phyloP scores from a whole-genome alignment of 2,113 vertebrate species.

The Triplophysa tibetana region DNA sequence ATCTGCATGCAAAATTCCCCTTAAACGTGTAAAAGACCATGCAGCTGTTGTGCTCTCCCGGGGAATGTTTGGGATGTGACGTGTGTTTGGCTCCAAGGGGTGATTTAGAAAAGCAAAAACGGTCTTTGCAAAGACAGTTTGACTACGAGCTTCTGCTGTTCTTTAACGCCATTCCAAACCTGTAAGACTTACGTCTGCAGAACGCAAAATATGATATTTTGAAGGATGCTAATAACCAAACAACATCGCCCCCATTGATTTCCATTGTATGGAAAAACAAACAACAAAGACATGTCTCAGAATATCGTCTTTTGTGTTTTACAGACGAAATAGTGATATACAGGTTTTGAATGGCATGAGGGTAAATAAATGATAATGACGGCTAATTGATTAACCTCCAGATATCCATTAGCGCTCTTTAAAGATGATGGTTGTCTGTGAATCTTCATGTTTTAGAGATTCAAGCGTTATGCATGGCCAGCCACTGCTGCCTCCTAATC shows the following conservation, averaged over 20 bases:
- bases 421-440: not conserved
- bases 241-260: too few species aligned
- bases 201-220: too few species aligned
- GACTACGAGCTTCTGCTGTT: not conserved
- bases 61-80: conserved; percentile 17
- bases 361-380: too few species aligned
- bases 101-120: conserved; percentile 15
- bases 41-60: conserved; percentile 42
- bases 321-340: too few species aligned
- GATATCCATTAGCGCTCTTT: conserved; percentile 35
- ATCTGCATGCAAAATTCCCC: conserved; percentile 26
- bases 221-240: too few species aligned
- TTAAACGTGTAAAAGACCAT: conserved; percentile 28
- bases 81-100: conserved; percentile 28
- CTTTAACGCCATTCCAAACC: not conserved
- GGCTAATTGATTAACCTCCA: conserved; percentile 25
- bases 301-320: too few species aligned
- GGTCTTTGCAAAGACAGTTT: not conserved
- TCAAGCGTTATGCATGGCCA: conserved; percentile 29
- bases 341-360: too few species aligned
- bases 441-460: conserved; percentile 45
- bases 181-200: too few species aligned
- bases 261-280: too few species aligned
- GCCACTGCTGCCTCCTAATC: conserved; percentile 46
- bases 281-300: too few species aligned